Conservation (phyloP, 2,888 invertebrate species). For the Gasteruption jaculator region DNA sequence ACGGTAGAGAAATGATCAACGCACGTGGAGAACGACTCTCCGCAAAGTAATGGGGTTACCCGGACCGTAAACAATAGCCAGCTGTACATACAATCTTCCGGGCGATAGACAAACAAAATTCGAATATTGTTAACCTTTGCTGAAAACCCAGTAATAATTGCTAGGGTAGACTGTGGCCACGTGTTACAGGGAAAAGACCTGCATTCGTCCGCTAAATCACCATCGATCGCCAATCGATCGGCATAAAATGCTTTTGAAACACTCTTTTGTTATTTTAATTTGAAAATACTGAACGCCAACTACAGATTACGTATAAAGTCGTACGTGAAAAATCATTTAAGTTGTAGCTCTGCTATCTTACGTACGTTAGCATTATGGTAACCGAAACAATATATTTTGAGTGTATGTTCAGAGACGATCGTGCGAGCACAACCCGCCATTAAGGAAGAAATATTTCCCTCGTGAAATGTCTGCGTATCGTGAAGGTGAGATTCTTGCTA, state of each 20-base stretch:
- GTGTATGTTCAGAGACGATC: slow-evolving; percentile 17
- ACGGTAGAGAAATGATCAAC: too few species aligned
- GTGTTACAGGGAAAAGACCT: too few species aligned
- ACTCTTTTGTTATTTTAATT: background rate
- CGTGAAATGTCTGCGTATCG: slow-evolving; percentile 25
- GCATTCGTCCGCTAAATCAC: too few species aligned
- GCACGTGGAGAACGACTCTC: too few species aligned
- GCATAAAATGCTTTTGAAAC: background rate
- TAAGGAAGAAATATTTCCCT: slow-evolving; percentile 30
- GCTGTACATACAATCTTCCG: too few species aligned
- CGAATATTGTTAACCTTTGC: too few species aligned
- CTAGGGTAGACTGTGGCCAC: too few species aligned
- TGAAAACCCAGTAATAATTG: too few species aligned
- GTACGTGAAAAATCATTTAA: background rate
- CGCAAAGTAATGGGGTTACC: too few species aligned
- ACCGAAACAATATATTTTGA: slow-evolving; percentile 21
- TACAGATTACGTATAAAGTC: background rate
- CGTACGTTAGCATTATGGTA: slow-evolving; percentile 22
- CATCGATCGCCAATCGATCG: too few species aligned
- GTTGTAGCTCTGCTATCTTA: slow-evolving; percentile 6
- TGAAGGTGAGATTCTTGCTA: slow-evolving; percentile 25
- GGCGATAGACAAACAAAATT: too few species aligned
- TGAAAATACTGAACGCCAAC: background rate
- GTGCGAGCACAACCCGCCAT: slow-evolving; percentile 27
- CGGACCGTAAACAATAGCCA: too few species aligned